Conservation (phyloP, 1,140 invertebrate genomes). For the Procambarus clarkii region DNA sequence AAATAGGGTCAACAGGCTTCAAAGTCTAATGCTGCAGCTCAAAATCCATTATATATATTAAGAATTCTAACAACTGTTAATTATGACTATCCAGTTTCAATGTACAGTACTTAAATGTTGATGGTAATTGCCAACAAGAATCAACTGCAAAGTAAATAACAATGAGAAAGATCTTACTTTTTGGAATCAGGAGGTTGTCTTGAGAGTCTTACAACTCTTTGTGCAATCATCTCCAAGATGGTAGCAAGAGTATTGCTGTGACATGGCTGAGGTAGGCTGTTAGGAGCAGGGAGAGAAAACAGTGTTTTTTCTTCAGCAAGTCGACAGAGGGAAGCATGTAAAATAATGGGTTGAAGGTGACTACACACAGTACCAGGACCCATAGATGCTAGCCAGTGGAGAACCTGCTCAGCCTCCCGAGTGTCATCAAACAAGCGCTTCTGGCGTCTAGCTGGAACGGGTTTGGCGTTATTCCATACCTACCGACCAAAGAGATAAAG, state of each 20-base stretch:
- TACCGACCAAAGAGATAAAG: background rate
- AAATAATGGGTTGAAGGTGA: constrained; percentile 83
- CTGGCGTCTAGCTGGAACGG: constrained; percentile 91
- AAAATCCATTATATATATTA: too few species aligned
- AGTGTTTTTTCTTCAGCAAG: constrained; percentile 77
- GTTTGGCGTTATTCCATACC: constrained; percentile 83
- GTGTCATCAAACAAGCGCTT: constrained; percentile 96
- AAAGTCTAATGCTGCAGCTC: too few species aligned
- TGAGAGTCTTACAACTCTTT: constrained; percentile 77
- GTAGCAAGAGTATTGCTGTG: constrained; percentile 73
- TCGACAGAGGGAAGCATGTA: constrained; percentile 81
- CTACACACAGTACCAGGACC: constrained; percentile 84
- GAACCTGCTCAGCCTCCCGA: constrained; percentile 93
- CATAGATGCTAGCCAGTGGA: constrained; percentile 86
- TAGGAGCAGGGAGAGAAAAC: constrained; percentile 75
- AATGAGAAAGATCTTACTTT: constrained; percentile 72
- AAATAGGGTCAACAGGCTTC: too few species aligned
- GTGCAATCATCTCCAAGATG: constrained; percentile 77
- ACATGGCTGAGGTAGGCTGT: constrained; percentile 75
- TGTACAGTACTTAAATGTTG: too few species aligned
- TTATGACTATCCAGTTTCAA: too few species aligned
- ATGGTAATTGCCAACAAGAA: too few species aligned
- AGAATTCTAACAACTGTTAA: too few species aligned
- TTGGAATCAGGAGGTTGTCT: constrained; percentile 77
- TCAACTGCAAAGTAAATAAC: too few species aligned